A percentile compares a stretch with the other conserved stretches of the same genome.
phyloP scores from a whole-genome alignment of 2,888 invertebrate species.

The Elmis aenea region DNA sequence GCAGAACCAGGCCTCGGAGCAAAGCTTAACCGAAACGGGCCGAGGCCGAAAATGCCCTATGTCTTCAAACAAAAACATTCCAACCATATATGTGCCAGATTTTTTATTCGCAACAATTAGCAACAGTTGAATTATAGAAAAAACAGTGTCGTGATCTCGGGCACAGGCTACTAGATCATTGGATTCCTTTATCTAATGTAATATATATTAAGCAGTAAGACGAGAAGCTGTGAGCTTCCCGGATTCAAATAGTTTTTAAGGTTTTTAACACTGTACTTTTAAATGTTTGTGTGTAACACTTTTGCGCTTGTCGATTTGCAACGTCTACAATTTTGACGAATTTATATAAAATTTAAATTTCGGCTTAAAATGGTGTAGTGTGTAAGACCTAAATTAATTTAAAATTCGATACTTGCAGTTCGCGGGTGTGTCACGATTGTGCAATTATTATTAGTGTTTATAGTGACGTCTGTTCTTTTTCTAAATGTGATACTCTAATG shows the following conservation, averaged over 20 bases:
- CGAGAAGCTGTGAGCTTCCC: slow-evolving; percentile 29
- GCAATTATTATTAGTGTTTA: slow-evolving; percentile 37
- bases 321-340: slow-evolving; percentile 30
- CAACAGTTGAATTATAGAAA: slow-evolving; percentile 29
- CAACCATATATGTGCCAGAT: slow-evolving; percentile 63
- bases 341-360: slow-evolving; percentile 24
- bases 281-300: slow-evolving; percentile 49
- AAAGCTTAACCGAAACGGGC: slow-evolving; percentile 6
- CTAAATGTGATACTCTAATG: slow-evolving; percentile 29
- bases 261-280: slow-evolving; percentile 47
- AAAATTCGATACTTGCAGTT: slow-evolving; percentile 10
- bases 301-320: slow-evolving; percentile 42
- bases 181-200: slow-evolving; percentile 21
- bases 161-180: slow-evolving; percentile 23
- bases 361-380: slow-evolving; percentile 21
- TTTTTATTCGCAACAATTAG: slow-evolving; percentile 51
- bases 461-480: slow-evolving; percentile 26
- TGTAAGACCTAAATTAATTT: slow-evolving; percentile 18
- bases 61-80: slow-evolving; percentile 52
- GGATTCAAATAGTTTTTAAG: slow-evolving; percentile 34
- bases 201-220: slow-evolving; percentile 22
- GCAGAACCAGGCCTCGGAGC: not conserved
- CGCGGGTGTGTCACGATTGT: slow-evolving; percentile 44
- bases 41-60: slow-evolving; percentile 22
- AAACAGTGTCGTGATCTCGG: slow-evolving; percentile 27